These are phyloP conservation scores for Tetrao urogallus DNA, from an alignment of 2,113 vertebrate species.

Conservation along the genomic window DNA sequence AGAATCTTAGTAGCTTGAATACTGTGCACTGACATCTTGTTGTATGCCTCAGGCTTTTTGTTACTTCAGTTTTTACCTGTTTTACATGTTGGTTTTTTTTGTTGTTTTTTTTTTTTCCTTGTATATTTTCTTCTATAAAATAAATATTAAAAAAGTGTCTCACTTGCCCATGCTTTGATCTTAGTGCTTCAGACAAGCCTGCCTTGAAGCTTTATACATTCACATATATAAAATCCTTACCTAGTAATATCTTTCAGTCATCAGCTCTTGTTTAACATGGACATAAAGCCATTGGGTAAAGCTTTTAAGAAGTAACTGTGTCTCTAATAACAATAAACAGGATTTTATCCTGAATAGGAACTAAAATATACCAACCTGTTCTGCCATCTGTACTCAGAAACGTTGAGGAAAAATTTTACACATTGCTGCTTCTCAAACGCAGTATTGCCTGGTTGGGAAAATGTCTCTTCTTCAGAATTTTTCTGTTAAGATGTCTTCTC, in stretches of 20 bases:
- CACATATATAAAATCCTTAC: background rate
- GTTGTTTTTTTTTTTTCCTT: background rate
- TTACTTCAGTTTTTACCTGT: background rate
- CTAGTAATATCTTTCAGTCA: background rate
- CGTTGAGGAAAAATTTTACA: background rate
- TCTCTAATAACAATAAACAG: background rate
- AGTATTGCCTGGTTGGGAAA: background rate
- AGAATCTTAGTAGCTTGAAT: background rate
- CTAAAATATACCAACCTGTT: background rate
- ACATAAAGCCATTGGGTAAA: background rate
- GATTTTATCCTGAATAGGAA: background rate
- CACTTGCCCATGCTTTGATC: background rate
- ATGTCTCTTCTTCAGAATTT: background rate
- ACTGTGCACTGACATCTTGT: rapidly evolving
- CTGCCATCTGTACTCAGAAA: background rate
- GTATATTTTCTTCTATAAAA: background rate
- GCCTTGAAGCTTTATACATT: background rate
- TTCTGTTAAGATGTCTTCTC: background rate
- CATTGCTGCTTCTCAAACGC: rapidly evolving
- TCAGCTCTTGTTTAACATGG: background rate
- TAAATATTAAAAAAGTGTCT: background rate
- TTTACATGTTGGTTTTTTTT: background rate
- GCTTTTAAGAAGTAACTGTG: background rate
- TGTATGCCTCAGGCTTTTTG: background rate
- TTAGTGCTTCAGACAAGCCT: background rate